A percentile compares a stretch with the other conserved stretches of the same genome.
Evolutionary conservation across 2,113 vertebrate genomes (phyloP).

Genomic region (Pelobates fuscus): DNA sequence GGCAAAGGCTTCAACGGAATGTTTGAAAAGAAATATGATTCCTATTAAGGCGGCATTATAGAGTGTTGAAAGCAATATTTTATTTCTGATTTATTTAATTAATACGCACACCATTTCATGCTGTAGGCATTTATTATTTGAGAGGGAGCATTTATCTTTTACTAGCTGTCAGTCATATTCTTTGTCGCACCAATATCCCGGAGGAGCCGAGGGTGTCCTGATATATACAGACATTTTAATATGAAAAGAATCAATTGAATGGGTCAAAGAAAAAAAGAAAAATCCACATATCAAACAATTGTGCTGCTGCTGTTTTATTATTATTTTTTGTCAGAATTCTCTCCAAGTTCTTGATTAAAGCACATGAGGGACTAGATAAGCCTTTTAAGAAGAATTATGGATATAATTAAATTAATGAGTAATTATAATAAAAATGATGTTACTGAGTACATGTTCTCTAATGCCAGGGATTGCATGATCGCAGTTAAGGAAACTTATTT

Average conservation of each 20-base stretch:
- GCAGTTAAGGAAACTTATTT: too few relatives aligned
- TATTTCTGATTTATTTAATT: conserved; percentile 7
- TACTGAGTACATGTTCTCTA: neutral
- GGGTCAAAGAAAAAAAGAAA: conserved; percentile 13
- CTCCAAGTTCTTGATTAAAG: conserved; percentile 6
- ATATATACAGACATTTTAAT: conserved; percentile 40
- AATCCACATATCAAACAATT: conserved; percentile 32
- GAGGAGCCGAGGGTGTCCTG: conserved; percentile 16
- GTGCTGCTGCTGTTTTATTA: too few relatives aligned
- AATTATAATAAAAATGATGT: conserved; percentile 4
- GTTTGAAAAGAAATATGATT: too few relatives aligned
- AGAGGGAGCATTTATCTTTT: conserved; percentile 29
- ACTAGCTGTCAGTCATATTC: conserved; percentile 30
- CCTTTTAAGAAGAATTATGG: neutral
- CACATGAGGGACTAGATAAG: conserved; percentile 7
- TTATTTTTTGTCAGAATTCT: conserved; percentile 11
- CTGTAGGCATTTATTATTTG: conserved; percentile 6
- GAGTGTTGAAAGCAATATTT: conserved; percentile 19
- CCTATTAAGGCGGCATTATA: too few relatives aligned
- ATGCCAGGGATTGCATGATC: too few relatives aligned
- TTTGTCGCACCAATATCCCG: conserved; percentile 29
- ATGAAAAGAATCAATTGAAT: conserved; percentile 32
- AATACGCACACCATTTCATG: neutral
- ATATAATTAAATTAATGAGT: conserved; percentile 6
- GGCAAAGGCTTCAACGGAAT: too few relatives aligned